Base-by-base conservation (phyloP, 2,888 invertebrate genomes). In the Acrocyrtus sp. region DNA sequence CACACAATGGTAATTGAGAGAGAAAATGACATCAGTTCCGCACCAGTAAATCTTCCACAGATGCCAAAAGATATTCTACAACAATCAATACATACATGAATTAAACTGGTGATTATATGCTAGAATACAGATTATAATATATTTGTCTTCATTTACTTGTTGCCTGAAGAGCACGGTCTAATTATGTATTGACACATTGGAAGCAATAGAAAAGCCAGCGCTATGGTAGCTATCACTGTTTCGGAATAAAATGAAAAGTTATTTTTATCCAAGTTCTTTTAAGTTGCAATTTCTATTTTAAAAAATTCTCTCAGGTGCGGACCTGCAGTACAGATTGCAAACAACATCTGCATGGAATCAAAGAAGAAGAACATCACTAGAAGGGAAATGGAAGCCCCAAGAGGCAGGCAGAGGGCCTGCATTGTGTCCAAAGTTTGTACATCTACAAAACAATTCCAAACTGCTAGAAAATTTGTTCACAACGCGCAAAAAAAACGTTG, bases 341-440 rank as follows among this genome's bases (percentile, higher is more conserved):
- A 96, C 82, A 92, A 90, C 88, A 94, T 94, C 87, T 98, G 98
- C 93, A 98, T 96, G 68, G 97, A 97, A 87, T 98, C 98, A 84
- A 98, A 98, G 87, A 97, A 98, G 88, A 98, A 96, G 86, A 98
- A 98, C 97, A 98, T 98, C 83, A 98, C 91, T 75, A 98, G 90
- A 78, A 98, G 88, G 75, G 97, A 97, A 82, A 96, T 91, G 77
- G 97, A 97, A 82, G 98, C 97, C 83, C 96, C 96, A 78, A 96
- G 88, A 70, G 98, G 98, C 85, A 98, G 89, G 87, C 97, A 96
- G 83, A 98, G 89, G 82, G 97, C 98, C 86, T 98, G 98, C 91
- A 97, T 94, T 72, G 96, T 95, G 86, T 97, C 96, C 84, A 98
- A 86, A 0, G 97, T 97, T 85, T 97, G 96, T 78, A 97, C 92